Evolutionary conservation across 2,888 invertebrate genomes (phyloP).

Genomic region (Saturnia japonica): DNA sequence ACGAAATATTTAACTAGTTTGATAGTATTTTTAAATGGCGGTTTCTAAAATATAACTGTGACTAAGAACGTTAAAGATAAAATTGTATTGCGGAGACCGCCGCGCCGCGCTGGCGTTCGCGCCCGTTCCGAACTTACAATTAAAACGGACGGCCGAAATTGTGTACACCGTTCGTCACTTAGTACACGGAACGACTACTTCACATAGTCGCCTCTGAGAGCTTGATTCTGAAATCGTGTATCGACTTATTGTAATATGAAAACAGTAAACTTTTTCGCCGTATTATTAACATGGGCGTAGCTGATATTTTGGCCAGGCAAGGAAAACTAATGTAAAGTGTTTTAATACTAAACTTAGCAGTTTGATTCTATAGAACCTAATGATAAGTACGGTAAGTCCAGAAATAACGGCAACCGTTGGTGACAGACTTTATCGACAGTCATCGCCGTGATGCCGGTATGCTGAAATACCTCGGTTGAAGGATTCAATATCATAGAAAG

Average conservation of each 20-base stretch:
- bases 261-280: conserved; percentile 1
- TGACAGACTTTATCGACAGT: too few species aligned
- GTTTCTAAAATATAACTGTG: conserved; percentile 29
- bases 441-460: too few species aligned
- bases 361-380: too few species aligned
- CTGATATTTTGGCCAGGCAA: too few species aligned
- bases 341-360: too few species aligned
- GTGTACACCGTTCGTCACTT: conserved; percentile 81
- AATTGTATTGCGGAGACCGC: conserved; percentile 66
- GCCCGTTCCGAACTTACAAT: conserved; percentile 72
- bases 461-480: too few species aligned
- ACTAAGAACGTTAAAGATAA: conserved; percentile 58
- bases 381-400: too few species aligned
- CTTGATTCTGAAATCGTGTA: conserved; percentile 31
- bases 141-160: conserved; percentile 81
- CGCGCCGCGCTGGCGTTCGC: too few species aligned
- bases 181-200: conserved; percentile 44
- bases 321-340: too few species aligned
- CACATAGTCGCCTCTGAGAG: conserved; percentile 22
- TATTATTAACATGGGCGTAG: neutral
- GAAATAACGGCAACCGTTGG: too few species aligned
- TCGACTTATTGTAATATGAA: conserved; percentile 27
- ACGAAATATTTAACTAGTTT: neutral
- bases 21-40: conserved; percentile 22
- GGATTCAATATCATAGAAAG: too few species aligned